Percentiles rank a stretch among this genome's conserved stretches.
phyloP scores from a whole-genome alignment of 2,797 vertebrate species.

The Cygnus olor region DNA sequence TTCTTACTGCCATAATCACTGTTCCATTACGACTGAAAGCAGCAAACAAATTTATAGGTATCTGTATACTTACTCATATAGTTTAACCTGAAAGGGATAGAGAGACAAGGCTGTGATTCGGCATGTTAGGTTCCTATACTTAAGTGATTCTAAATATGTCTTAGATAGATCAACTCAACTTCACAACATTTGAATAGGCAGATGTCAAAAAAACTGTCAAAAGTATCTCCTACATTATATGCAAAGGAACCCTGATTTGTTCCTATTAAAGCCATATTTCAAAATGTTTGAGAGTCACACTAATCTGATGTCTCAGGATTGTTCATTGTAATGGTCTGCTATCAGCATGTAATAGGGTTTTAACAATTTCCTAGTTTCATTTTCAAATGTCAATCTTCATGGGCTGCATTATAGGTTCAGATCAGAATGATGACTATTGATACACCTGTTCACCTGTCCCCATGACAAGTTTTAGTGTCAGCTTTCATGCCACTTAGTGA shows the following conservation, averaged over 20 bases:
- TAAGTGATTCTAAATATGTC: conserved; percentile 5
- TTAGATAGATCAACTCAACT: not conserved
- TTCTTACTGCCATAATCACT: not conserved
- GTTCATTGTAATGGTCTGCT: conserved; percentile 26
- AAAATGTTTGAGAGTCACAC: conserved; percentile 12
- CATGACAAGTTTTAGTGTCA: not conserved
- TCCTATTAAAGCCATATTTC: conserved; percentile 24
- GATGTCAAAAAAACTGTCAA: conserved; percentile 35
- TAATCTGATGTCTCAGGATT: conserved; percentile 22
- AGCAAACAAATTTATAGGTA: not conserved
- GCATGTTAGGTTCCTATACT: not conserved
- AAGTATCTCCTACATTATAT: not conserved
- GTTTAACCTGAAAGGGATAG: not conserved
- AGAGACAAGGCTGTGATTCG: not conserved
- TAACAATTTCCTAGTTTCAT: conserved; percentile 30
- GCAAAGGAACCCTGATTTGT: conserved; percentile 53
- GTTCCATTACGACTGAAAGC: not conserved
- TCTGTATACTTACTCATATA: not conserved
- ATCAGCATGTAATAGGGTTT: conserved; percentile 16
- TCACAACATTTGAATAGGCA: conserved; percentile 44
- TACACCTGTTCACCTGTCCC: not conserved
- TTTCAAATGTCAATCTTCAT: conserved; percentile 25
- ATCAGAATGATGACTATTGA: not conserved
- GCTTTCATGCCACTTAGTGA: not conserved
- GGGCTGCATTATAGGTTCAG: not conserved